A percentile compares a stretch with the other conserved stretches of the same genome.
phyloP scores from a whole-genome alignment of 2,113 vertebrate genomes.

The Hippopotamus amphibius region DNA sequence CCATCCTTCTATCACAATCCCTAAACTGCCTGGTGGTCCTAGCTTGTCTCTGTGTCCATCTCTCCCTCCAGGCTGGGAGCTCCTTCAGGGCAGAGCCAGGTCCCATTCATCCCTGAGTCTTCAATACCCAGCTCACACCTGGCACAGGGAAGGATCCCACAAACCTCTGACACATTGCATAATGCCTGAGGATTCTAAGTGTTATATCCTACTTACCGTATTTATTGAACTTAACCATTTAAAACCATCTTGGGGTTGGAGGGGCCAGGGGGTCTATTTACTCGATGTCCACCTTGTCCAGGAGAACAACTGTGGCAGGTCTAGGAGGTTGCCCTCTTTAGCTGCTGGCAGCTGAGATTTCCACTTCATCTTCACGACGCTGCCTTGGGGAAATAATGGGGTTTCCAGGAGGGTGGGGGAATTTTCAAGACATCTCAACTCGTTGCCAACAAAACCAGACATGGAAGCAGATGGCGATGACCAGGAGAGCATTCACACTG shows the following conservation, averaged over 20 bases:
- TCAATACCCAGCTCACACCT: background rate
- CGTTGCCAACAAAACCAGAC: slow-evolving; percentile 78
- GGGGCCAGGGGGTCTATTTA: background rate
- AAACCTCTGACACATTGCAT: background rate
- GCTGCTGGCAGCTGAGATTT: slow-evolving; percentile 60
- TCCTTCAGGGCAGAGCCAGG: background rate
- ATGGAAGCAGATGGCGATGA: slow-evolving; percentile 61
- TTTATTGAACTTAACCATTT: background rate
- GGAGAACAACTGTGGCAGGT: background rate
- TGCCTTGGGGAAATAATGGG: slow-evolving; percentile 83
- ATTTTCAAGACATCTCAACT: slow-evolving; percentile 76
- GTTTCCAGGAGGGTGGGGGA: slow-evolving; percentile 81
- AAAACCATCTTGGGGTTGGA: background rate
- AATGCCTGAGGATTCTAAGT: background rate
- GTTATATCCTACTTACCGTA: background rate
- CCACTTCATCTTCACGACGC: slow-evolving; percentile 76
- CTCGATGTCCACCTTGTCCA: background rate
- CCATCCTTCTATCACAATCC: background rate
- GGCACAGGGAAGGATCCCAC: background rate
- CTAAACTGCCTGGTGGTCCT: background rate
- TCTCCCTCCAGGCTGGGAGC: background rate
- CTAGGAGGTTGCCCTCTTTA: background rate
- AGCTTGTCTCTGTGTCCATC: background rate
- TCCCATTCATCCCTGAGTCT: background rate
- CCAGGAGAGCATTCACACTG: background rate